Evolutionary conservation across 2,888 invertebrate genomes (phyloP).

Genomic region (Andrena trimmerana): DNA sequence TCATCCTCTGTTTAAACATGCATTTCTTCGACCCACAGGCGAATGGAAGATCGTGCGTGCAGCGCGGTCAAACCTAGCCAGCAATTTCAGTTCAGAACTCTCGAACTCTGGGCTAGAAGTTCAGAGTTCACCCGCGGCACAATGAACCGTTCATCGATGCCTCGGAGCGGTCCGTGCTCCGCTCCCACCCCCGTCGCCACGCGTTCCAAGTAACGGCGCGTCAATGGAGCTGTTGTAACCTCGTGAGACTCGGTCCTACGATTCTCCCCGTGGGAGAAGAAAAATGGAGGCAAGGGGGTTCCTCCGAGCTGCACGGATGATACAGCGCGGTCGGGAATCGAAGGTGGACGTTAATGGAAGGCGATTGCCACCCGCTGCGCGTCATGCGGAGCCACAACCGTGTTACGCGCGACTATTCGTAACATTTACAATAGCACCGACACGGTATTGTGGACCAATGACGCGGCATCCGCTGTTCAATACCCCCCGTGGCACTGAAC

Average conservation of each 20-base stretch:
- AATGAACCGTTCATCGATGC: constrained; percentile 73
- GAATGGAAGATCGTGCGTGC: constrained; percentile 33
- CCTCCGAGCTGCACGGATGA: constrained; percentile 7
- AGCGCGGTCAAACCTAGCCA: constrained; percentile 15
- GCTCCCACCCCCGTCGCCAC: constrained; percentile 28
- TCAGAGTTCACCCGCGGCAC: constrained; percentile 71
- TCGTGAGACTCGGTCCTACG: constrained; percentile 47
- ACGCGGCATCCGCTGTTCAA: constrained; percentile 66
- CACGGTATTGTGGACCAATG: constrained; percentile 68
- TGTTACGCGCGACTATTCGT: constrained; percentile 77
- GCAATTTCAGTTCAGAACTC: constrained; percentile 63
- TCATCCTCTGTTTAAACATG: too few species aligned
- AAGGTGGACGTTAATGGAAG: constrained; percentile 64
- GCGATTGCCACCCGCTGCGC: constrained; percentile 72
- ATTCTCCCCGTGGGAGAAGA: constrained; percentile 15
- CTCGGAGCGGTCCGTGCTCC: constrained; percentile 50
- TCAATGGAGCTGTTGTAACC: constrained; percentile 72
- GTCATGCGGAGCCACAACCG: constrained; percentile 67
- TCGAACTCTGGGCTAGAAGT: constrained; percentile 64
- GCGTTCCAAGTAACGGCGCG: constrained; percentile 68
- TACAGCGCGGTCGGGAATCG: constrained; percentile 17
- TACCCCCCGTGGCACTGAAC: constrained; percentile 45
- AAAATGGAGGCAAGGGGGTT: constrained; percentile 25
- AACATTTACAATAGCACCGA: constrained; percentile 68
- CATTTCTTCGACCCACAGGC: too few species aligned